Conservation (phyloP, 2,888 invertebrate species). For the Thymelicus acteon region DNA sequence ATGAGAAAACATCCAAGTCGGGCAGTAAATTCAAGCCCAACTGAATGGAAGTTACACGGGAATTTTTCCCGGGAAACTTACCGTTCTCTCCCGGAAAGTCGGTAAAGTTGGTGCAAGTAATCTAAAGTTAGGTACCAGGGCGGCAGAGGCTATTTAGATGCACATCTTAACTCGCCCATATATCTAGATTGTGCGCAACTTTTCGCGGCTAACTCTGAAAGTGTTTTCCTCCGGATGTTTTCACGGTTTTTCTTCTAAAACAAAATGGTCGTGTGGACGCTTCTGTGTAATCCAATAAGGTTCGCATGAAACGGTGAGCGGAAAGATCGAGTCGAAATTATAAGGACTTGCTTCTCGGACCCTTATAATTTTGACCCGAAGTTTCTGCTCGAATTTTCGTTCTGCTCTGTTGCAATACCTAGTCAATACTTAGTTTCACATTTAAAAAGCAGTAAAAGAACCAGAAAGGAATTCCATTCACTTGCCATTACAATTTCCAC, state of each 20-base stretch:
- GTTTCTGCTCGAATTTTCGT: slow-evolving; percentile 2
- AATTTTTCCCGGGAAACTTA: slow-evolving; percentile 60
- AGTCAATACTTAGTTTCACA: too few relatives aligned
- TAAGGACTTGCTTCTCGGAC: slow-evolving; percentile 9
- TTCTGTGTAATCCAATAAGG: slow-evolving; percentile 58
- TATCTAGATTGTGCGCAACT: slow-evolving; percentile 81
- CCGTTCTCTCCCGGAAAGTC: slow-evolving; percentile 64
- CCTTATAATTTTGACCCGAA: slow-evolving; percentile 9
- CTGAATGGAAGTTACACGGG: slow-evolving; percentile 64
- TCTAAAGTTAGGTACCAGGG: slow-evolving; percentile 83
- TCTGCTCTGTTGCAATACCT: too few relatives aligned
- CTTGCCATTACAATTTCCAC: too few relatives aligned
- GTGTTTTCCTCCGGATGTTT: slow-evolving; percentile 60
- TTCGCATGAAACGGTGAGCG: slow-evolving; percentile 6
- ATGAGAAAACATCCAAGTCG: slow-evolving; percentile 63
- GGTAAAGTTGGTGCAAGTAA: slow-evolving; percentile 82
- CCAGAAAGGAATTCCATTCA: too few relatives aligned
- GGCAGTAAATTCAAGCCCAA: slow-evolving; percentile 74
- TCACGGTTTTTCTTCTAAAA: slow-evolving; percentile 51
- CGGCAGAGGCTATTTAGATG: slow-evolving; percentile 83
- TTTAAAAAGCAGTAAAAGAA: too few relatives aligned
- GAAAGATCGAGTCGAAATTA: slow-evolving; percentile 27
- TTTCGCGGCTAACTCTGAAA: slow-evolving; percentile 59
- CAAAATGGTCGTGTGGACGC: slow-evolving; percentile 61
- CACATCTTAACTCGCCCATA: slow-evolving; percentile 83